Evolutionary conservation across 2,113 vertebrate genomes (phyloP).

Genomic region (Hippocampus zosterae): DNA sequence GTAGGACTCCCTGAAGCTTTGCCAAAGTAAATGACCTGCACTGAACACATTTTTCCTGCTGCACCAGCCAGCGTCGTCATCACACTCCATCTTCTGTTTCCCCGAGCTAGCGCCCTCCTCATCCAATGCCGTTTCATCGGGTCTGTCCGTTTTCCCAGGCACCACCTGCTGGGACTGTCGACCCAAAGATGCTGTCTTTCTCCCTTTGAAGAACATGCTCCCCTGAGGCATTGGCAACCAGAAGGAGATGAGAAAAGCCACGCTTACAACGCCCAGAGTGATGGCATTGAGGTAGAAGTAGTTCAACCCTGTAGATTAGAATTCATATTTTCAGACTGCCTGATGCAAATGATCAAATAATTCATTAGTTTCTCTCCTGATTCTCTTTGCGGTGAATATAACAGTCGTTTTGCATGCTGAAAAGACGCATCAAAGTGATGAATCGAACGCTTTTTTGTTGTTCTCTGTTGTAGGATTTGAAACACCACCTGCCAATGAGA

Average conservation of each 20-base stretch:
- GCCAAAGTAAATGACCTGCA: conserved; percentile 56
- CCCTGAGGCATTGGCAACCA: conserved; percentile 63
- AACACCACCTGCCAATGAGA: conserved; percentile 58
- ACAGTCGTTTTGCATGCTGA: conserved; percentile 4
- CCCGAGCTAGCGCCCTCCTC: conserved; percentile 14
- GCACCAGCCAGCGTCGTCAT: conserved; percentile 29
- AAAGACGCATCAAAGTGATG: not conserved
- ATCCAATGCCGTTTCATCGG: conserved; percentile 21
- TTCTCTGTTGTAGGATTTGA: not conserved
- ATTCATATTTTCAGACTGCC: conserved; percentile 3
- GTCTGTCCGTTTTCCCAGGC: not conserved
- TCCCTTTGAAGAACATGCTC: conserved; percentile 61
- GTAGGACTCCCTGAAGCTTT: conserved; percentile 65
- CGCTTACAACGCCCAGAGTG: conserved; percentile 56
- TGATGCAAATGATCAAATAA: not conserved
- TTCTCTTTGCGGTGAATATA: not conserved
- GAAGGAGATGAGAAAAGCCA: conserved; percentile 63
- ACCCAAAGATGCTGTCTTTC: conserved; percentile 14
- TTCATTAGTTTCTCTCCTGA: not conserved
- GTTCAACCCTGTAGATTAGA: conserved; percentile 46
- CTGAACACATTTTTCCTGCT: conserved; percentile 30
- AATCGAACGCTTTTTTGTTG: not conserved
- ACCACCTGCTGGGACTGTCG: conserved; percentile 22
- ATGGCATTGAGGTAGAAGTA: conserved; percentile 65
- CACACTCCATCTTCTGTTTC: conserved; percentile 19